Evolutionary conservation across 2,113 vertebrate species (phyloP).

Genomic region (Butorides virescens): DNA sequence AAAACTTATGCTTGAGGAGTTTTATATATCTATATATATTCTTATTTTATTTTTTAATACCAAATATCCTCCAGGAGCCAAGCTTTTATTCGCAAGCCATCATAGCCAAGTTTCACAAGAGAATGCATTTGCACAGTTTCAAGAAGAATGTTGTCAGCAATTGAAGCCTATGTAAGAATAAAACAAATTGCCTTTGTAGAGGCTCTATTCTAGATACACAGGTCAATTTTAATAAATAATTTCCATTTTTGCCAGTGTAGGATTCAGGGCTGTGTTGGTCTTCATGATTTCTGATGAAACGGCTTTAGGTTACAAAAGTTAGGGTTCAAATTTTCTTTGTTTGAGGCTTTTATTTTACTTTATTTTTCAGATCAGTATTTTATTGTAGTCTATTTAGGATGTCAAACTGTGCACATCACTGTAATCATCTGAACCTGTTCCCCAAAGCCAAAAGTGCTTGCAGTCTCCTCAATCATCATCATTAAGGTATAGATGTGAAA

Average conservation of each 20-base stretch:
- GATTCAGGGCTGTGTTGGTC: neutral
- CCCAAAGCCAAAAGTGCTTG: neutral
- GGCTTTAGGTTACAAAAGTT: neutral
- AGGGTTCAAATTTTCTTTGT: neutral
- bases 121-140: neutral
- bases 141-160: neutral
- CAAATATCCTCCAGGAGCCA: neutral
- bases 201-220: neutral
- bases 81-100: neutral
- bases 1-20: neutral
- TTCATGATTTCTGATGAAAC: neutral
- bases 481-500: neutral
- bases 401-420: neutral
- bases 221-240: neutral
- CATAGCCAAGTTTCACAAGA: neutral
- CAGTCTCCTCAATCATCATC: neutral
- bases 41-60: neutral
- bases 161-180: neutral
- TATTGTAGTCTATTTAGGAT: neutral
- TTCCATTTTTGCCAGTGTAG: neutral
- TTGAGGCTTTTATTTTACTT: neutral
- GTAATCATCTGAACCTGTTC: neutral
- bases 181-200: neutral
- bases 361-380: neutral
- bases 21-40: neutral